Evolutionary conservation across 2,113 vertebrate genomes (phyloP).

Genomic region (Aldabrachelys gigantea): DNA sequence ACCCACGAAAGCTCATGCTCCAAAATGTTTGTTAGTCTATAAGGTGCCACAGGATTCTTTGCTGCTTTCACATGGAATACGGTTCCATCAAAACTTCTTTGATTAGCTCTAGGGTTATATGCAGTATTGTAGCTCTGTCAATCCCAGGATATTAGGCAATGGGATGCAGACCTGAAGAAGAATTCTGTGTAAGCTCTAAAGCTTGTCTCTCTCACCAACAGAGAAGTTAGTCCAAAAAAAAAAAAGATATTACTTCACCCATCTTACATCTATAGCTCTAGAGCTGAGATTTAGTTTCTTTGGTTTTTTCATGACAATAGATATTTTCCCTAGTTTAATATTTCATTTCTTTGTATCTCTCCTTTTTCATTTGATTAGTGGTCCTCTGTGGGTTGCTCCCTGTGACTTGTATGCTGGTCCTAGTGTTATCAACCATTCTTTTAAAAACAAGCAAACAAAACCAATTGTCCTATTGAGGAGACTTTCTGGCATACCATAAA

Average conservation of each 20-base stretch:
- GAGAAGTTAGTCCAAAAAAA: not conserved
- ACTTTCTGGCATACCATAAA: not conserved
- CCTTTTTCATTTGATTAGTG: not conserved
- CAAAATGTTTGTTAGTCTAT: no score
- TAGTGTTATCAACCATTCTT: not conserved
- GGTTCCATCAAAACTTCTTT: not conserved
- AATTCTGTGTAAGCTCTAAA: not conserved
- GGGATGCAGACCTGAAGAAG: not conserved
- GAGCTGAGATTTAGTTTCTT: not conserved
- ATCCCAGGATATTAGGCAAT: not conserved
- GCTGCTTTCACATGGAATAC: not conserved
- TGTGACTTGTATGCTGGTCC: not conserved
- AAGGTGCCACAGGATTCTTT: no score
- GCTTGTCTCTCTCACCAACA: not conserved
- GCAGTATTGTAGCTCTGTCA: not conserved
- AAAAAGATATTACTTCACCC: not conserved
- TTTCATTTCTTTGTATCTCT: not conserved
- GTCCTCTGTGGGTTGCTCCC: not conserved
- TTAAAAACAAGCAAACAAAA: not conserved
- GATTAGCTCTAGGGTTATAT: not conserved
- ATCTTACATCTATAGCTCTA: not conserved
- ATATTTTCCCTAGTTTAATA: accelerated
- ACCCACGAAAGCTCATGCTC: no score
- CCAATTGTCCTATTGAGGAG: not conserved
- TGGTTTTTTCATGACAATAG: not conserved